Base-by-base conservation (phyloP, 1,140 invertebrate genomes). In the Brachionus asplanchnoidis region DNA sequence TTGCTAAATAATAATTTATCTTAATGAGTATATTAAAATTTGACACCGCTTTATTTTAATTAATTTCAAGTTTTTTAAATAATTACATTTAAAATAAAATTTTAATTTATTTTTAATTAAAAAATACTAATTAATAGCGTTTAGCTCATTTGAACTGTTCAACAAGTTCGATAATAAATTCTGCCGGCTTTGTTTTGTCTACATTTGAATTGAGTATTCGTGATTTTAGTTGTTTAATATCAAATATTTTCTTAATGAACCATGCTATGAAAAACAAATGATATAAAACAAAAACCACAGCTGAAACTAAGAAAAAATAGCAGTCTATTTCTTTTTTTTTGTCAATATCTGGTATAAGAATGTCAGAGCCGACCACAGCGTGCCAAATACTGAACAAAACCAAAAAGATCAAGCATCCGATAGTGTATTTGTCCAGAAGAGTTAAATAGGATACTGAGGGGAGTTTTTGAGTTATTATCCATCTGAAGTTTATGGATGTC, bases 361-460 rank as follows among this genome's bases (percentile, higher is more conserved):
- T 73, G 17, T 73, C 68, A 40, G 60, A 70, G 6, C 60, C 82
- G 17, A 84, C 68, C 6, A 84, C 11, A 36, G 82, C 46, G 70
- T 84, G 82, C 82, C 82, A 84, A 11, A 84, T 42, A 56, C 82
- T 46, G 20, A 84, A 68, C 12, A 84, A 17, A 36, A 84, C 82
- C 23, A 84, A 73, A 68, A 26, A 23, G 0, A 84, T 68, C n/a
- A 84, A 53, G 12, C 60, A 84, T 12, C 60, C 60, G n/a, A 84
- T 84, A 3, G 82, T 53, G 36, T 84, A 84, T 68, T 70, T 68
- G 12, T 84, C 82, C 20, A 84, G 40, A 44, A 60, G 44, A 23
- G 82, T 84, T 36, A 84, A 14, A 50, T 84, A 84, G 4, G 82
- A 73, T 23, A 84, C 60, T 11, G 82, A 68, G 4, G 82, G 82